These are phyloP conservation scores for Cartodere bifasciata DNA, from an alignment of 2,888 invertebrate species.

Conservation along the genomic window DNA sequence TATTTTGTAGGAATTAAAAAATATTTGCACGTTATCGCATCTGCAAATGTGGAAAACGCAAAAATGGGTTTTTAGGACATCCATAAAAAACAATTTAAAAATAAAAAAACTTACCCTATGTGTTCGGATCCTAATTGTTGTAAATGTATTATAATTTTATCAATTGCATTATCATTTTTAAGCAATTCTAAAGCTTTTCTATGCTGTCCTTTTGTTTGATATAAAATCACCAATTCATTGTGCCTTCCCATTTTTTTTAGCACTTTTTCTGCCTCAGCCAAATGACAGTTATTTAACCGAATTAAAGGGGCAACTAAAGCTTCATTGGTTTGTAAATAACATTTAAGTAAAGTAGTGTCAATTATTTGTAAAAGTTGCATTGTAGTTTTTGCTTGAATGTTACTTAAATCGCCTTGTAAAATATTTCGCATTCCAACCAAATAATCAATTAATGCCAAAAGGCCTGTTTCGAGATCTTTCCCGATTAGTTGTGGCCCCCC, in stretches of 20 bases:
- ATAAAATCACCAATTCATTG: slow-evolving; percentile 88
- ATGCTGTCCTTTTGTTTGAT: slow-evolving; percentile 89
- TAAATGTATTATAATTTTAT: slow-evolving; percentile 79
- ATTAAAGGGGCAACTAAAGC: slow-evolving; percentile 84
- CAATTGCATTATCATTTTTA: slow-evolving; percentile 66
- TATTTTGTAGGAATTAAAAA: too few species aligned
- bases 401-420: slow-evolving; percentile 32
- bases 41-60: too few species aligned
- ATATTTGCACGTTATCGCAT: too few species aligned
- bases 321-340: slow-evolving; percentile 95
- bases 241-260: slow-evolving; percentile 77
- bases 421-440: slow-evolving; percentile 62
- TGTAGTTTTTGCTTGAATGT: slow-evolving; percentile 38
- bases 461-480: slow-evolving; percentile 74
- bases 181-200: slow-evolving; percentile 82
- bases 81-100: too few species aligned
- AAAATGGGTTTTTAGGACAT: too few species aligned
- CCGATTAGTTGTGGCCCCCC: slow-evolving; percentile 52
- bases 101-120: too few species aligned
- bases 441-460: slow-evolving; percentile 81
- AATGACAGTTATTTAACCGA: slow-evolving; percentile 81
- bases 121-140: slow-evolving; percentile 76
- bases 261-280: slow-evolving; percentile 87
- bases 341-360: slow-evolving; percentile 93
- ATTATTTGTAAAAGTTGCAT: slow-evolving; percentile 76